Evolutionary conservation across 1,140 invertebrate genomes (phyloP), one percentile per base, ranked within the genome.

Genomic region (Heliconius hewitsoni): DNA sequence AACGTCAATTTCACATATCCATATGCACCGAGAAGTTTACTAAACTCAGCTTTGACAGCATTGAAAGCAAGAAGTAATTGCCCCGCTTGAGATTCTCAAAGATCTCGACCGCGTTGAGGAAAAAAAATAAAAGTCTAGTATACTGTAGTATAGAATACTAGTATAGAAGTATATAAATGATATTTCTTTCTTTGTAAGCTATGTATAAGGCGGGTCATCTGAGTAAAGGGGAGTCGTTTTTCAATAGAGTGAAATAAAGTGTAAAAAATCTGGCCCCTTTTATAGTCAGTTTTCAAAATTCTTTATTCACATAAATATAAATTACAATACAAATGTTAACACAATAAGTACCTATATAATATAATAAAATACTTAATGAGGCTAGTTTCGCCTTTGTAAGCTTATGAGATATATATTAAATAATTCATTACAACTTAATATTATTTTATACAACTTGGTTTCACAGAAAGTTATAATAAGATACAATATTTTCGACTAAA

Each of bases 21-120:
- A 66, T 66, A 66, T 66, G 60, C 23, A 19, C 55, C 55, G 23
- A 57, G 55, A 66, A 66, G 11, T 66, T 13, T 27, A 27, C 60
- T n/a, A 27, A 30, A 66, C 18, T 52, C 60, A 66, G n/a, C 60
- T 66, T 66, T 66, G 60, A 66, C 60, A 30, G 23, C 60, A 66
- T 66, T 66, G 60, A 66, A 66, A 66, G 60, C 60, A 66, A 66
- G 60, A 66, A 66, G 4, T 66, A 66, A 66, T 66, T 66, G 60
- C 60, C 60, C 60, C 60, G 60, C 60, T 66, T 66, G 60, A 66
- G 23, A 66, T 66, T 66, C 60, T 27, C 60, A 66, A 66, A 66
- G 60, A 66, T 66, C 23, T 66, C 60, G 60, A 13, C 23, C 60
- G 60, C 60, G 60, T 66, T 66, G 6, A 57, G 55, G 55, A 46